Conservation (phyloP, 2,888 invertebrate species). For the Lepidonotus clava region DNA sequence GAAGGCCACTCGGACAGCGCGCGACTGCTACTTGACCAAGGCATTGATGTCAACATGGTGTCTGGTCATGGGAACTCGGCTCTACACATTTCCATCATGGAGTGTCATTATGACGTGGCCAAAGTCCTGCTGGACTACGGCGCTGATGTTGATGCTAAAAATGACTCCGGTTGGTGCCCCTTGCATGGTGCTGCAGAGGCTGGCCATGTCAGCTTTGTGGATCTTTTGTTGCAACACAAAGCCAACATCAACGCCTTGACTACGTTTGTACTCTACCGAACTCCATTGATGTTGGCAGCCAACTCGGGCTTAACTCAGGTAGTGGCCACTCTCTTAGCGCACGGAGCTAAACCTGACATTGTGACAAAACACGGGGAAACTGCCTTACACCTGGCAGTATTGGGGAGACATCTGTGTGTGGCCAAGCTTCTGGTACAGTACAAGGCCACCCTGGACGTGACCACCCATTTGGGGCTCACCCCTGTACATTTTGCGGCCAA, state of each 20-base stretch:
- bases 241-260: constrained; percentile 21
- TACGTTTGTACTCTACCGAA: constrained; percentile 27
- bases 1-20: background rate
- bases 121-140: background rate
- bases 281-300: constrained; percentile 11
- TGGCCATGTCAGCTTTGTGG: background rate
- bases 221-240: background rate
- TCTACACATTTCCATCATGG: constrained; percentile 22
- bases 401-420: background rate
- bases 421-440: background rate
- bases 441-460: background rate
- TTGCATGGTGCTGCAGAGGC: constrained; percentile 31
- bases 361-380: constrained; percentile 24
- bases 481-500: constrained; percentile 34
- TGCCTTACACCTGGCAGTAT: constrained; percentile 12
- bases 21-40: background rate
- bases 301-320: background rate
- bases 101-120: constrained; percentile 3
- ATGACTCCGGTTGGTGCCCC: constrained; percentile 43
- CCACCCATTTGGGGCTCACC: background rate
- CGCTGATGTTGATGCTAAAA: constrained; percentile 34
- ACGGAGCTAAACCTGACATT: background rate
- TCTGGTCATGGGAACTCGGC: constrained; percentile 41
- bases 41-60: constrained; percentile 11
- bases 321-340: background rate